Percentiles rank a stretch among this genome's conserved stretches.
Conservation (phyloP, 2,888 invertebrate species). For the Diarsia dahlii region DNA sequence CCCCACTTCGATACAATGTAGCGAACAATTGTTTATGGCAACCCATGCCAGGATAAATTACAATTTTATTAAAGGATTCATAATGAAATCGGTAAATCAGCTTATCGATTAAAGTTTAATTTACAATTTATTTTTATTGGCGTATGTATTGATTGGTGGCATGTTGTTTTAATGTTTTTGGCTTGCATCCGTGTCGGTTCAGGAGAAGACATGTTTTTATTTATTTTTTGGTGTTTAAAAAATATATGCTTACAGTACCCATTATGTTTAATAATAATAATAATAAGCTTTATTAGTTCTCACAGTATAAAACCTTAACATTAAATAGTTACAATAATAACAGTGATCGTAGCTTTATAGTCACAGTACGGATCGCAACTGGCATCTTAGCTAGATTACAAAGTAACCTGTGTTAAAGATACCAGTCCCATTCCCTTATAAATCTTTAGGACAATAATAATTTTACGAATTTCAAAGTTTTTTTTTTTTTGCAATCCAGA, state of each 20-base stretch:
- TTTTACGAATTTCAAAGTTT: no score
- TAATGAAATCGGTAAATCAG: conserved; percentile 55
- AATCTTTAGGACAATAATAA: no score
- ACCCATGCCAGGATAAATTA: conserved; percentile 42
- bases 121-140: conserved; percentile 36
- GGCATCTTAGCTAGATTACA: no score
- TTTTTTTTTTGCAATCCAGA: no score
- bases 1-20: conserved; percentile 50
- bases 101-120: conserved; percentile 50
- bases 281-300: no score
- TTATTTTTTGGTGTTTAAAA: neutral
- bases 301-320: no score
- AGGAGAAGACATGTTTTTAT: neutral
- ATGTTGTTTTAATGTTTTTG: conserved; percentile 29
- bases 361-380: no score
- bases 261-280: no score
- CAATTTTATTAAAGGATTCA: conserved; percentile 49
- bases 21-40: conserved; percentile 51
- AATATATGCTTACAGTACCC: neutral
- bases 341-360: no score
- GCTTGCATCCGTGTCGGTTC: conserved; percentile 24
- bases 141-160: conserved; percentile 30
- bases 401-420: no score
- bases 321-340: no score
- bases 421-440: no score